Percentiles rank a stretch among this genome's conserved stretches.
These are phyloP conservation scores for Eumacrocentrus americanus DNA, from an alignment of 2,888 invertebrate genomes.

Conservation along the genomic window DNA sequence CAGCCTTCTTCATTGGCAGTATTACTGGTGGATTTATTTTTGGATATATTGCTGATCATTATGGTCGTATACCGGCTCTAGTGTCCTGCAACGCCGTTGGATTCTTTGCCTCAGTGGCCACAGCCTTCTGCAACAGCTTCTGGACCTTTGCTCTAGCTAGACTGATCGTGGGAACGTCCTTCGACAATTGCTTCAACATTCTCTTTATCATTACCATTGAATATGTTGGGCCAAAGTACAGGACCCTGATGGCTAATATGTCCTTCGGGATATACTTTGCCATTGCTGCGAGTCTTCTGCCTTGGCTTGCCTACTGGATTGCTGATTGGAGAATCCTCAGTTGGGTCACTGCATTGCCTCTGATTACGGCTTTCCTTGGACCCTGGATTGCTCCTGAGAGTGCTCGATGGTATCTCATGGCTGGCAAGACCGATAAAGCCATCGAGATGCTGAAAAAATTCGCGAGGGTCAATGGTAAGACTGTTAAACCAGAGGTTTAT, in stretches of 20 bases:
- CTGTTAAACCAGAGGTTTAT: constrained; percentile 76
- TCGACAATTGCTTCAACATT: constrained; percentile 90
- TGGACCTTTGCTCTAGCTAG: constrained; percentile 80
- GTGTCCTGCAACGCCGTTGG: constrained; percentile 83
- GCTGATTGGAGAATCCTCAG: constrained; percentile 81
- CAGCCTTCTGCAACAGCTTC: constrained; percentile 77
- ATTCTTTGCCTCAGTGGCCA: constrained; percentile 73
- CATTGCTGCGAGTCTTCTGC: constrained; percentile 76
- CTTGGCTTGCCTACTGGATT: constrained; percentile 84
- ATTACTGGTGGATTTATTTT: constrained; percentile 85
- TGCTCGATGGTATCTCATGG: constrained; percentile 85
- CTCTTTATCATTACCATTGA: constrained; percentile 89
- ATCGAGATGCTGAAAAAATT: constrained; percentile 80
- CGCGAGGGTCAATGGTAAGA: constrained; percentile 77
- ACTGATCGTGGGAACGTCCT: constrained; percentile 84
- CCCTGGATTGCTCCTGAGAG: constrained; percentile 85
- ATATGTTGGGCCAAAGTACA: constrained; percentile 87
- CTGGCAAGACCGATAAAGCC: constrained; percentile 81
- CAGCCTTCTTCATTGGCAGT: constrained; percentile 88
- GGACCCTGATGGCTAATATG: constrained; percentile 89
- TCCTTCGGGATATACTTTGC: constrained; percentile 90
- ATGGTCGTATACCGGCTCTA: constrained; percentile 83
- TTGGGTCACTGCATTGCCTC: constrained; percentile 77
- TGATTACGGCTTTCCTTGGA: constrained; percentile 73
- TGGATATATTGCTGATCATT: constrained; percentile 86